Base-by-base conservation (phyloP, 2,797 vertebrate genomes). In the Rallus crepitans region DNA sequence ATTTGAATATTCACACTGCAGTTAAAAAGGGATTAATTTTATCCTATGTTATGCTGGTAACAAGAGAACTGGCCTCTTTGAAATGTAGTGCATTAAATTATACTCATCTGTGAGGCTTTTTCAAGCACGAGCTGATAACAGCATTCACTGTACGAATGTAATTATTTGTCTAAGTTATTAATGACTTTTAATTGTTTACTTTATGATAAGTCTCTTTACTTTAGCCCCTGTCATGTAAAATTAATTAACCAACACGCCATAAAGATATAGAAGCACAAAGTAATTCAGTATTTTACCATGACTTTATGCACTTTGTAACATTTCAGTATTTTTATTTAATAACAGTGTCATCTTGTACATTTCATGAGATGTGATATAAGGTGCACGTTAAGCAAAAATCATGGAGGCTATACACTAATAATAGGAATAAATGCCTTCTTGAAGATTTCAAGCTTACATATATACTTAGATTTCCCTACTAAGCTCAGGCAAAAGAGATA, bases 1-100 rank as follows among this genome's bases (percentile, higher is more conserved):
- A 98, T 98, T 98, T 98, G 95, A 98, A 98, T 98, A 99, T 98
- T 98, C 98, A 98, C 97, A 98, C 90, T 98, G 96, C 97, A 98
- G 98, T 98, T 97, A 98, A 98, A 98, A 97, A 95, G 53, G 94
- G 77, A 97, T 98, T 98, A 98, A 98, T 97, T 98, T 98, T 98
- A 98, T 98, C 94, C 96, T 91, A 98, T 97, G 96, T 98, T 98
- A 97, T 97, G 98, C 95, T 98, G 98, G 98, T 98, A 98, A 97
- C 91, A 98, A 98, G 98, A 98, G 98, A 98, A 98, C 97, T 98
- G 95, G 97, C 97, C 97, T 98, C 98, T 98, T 98, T 98, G 98
- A 98, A 98, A 98, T 97, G 98, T 96, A 98, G 89, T 96, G 97
- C 96, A 98, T 98, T 98, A 98, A 98, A 98, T 98, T 98, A 98